Percentiles rank a stretch among this genome's conserved stretches.
Conservation (phyloP, 2,888 invertebrate species). For the Oscheius sp. region DNA sequence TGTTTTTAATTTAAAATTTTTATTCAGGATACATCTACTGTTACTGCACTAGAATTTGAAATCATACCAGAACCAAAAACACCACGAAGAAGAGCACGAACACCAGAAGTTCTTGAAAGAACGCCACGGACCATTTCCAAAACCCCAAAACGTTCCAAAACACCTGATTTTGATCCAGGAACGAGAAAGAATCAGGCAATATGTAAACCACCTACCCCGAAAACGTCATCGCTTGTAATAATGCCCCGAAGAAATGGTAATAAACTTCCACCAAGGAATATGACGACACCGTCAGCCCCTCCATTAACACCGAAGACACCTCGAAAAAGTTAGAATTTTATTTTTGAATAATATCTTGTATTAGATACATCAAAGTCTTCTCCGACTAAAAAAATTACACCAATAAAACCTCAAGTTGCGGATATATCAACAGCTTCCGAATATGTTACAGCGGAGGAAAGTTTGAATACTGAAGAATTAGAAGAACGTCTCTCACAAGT, state of each 20-base stretch:
- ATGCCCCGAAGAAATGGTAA: not conserved
- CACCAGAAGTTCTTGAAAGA: slow-evolving; percentile 24
- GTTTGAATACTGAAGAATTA: slow-evolving; percentile 17
- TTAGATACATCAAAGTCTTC: not conserved
- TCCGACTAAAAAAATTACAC: not conserved
- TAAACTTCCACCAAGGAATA: slow-evolving; percentile 27
- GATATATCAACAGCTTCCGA: not conserved
- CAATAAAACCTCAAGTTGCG: not conserved
- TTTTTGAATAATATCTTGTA: not conserved
- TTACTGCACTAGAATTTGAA: not conserved
- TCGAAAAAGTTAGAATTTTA: not conserved
- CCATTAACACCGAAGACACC: slow-evolving; percentile 34
- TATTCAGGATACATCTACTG: not conserved
- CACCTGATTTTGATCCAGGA: slow-evolving; percentile 29
- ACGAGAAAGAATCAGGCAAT: not conserved
- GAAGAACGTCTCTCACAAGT: slow-evolving; percentile 29
- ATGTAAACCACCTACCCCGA: not conserved
- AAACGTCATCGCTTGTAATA: not conserved
- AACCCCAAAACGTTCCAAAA: slow-evolving; percentile 23
- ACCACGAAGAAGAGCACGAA: slow-evolving; percentile 20
- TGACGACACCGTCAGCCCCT: slow-evolving; percentile 37
- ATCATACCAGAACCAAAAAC: not conserved
- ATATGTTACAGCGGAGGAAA: slow-evolving; percentile 30
- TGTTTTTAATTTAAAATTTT: too few relatives aligned
- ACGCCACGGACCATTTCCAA: not conserved